Evolutionary conservation across 2,797 vertebrate species (phyloP), one percentile per base, ranked within the genome.

Genomic region (Spondyliosoma cantharus): DNA sequence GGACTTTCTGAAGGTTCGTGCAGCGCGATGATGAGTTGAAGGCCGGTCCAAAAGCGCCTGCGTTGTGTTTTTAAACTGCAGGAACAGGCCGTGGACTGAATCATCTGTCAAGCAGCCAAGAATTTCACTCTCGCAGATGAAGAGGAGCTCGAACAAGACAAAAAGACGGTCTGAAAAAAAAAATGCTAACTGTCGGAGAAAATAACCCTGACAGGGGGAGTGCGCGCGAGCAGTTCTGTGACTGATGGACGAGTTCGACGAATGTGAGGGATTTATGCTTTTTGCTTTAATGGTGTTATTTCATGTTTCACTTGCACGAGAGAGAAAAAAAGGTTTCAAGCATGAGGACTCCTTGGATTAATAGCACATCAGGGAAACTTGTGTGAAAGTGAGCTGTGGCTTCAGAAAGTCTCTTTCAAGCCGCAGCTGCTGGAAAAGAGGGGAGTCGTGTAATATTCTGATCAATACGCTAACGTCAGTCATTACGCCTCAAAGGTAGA

Each of bases 61-160:
- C 37, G 0, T 42, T 45, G 8, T 11, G 9, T 67, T 61, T 2
- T 9, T 8, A 37, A 37, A 46, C n/a, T 24, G 16, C 16, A 25
- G 14, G 63, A 61, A 50, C 42, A 53, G 49, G 54, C 29, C 0
- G 1, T 37, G 32, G 68, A 71, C 54, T 20, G 25, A 52, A 62
- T 50, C 14, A 57, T 62, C 50, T 45, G 50, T 68, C 27, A 20
- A 45, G 3, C 50, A 57, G 29, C n/a, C 25, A 63, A 68, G 43
- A 69, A 57, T 49, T 8, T 37, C 7, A 4, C 76, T 15, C 29
- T 53, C 56, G 61, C 57, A 22, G 71, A 66, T 57, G 64, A 62
- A 42, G 52, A 63, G 65, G 64, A 69, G 46, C 53, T 75, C 53
- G 59, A 64, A 46, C 42, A 63, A 63, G 50, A 63, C 43, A 49